Evolutionary conservation across 37 sponge, comb jelly and placozoan species (phyloP).

Genomic region (Spongilla lacustris): DNA sequence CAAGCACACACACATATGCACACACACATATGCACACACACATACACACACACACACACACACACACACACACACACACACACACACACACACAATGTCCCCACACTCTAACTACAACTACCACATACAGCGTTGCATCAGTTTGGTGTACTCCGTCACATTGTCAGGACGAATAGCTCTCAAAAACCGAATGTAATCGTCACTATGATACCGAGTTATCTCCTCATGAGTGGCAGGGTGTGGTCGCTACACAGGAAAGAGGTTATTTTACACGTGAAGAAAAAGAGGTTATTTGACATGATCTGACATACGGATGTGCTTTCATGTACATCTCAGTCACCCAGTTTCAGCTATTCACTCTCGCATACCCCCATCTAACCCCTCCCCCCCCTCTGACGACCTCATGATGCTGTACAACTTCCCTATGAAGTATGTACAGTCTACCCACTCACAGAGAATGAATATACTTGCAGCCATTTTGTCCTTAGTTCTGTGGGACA

Average conservation of each 20-base stretch:
- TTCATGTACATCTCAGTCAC: background rate
- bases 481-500: too few species aligned
- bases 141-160: conserved; percentile 87
- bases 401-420: too few species aligned
- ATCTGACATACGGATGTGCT: background rate
- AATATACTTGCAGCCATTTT: too few species aligned
- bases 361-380: too few species aligned
- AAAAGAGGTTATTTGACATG: background rate
- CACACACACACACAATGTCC: background rate
- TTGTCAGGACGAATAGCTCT: conserved; percentile 94
- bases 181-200: conserved; percentile 96
- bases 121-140: conserved; percentile 95
- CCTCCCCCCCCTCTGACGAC: too few species aligned
- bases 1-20: background rate
- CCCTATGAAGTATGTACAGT: too few species aligned
- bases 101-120: background rate
- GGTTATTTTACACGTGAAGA: too few species aligned
- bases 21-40: background rate
- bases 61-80: conserved; percentile 10
- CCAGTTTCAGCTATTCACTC: too few species aligned
- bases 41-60: conserved; percentile 5
- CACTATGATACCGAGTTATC: conserved; percentile 97
- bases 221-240: conserved; percentile 84
- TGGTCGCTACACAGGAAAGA: conserved; percentile 76
- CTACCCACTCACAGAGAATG: too few species aligned